These are phyloP conservation scores for Mayetiola destructor DNA, from an alignment of 2,888 invertebrate species.

Conservation along the genomic window DNA sequence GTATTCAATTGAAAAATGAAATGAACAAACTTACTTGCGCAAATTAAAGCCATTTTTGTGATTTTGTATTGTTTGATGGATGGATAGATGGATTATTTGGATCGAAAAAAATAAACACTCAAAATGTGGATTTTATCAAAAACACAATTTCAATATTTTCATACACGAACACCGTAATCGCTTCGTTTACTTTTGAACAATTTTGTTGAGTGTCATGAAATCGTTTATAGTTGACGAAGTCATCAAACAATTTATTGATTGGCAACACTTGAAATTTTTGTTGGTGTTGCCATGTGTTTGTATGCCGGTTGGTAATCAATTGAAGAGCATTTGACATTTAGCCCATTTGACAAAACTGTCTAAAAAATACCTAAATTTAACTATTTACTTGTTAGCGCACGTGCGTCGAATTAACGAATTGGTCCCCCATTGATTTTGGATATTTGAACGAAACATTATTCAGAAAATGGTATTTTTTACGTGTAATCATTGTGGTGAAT, in stretches of 20 bases:
- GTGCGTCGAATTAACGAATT: background rate
- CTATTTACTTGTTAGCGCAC: background rate
- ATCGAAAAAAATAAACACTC: background rate
- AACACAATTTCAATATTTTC: background rate
- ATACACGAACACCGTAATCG: no score
- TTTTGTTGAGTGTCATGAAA: background rate
- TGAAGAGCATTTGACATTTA: background rate
- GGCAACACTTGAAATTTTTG: background rate
- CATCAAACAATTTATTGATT: background rate
- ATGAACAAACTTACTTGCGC: constrained; percentile 1
- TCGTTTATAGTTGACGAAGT: constrained; percentile 2
- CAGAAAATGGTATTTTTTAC: constrained; percentile 80
- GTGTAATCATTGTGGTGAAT: constrained; percentile 82
- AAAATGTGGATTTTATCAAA: background rate
- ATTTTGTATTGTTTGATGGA: background rate
- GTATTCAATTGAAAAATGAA: background rate
- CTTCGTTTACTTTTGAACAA: no score
- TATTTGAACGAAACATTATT: background rate
- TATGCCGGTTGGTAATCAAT: background rate
- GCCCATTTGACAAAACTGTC: background rate
- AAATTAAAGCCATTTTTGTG: background rate
- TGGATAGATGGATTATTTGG: background rate
- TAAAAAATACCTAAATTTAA: background rate
- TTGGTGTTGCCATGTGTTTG: background rate
- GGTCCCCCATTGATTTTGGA: background rate